phyloP scores from a whole-genome alignment of 1,140 invertebrate species.

The Macrostomum lignano region DNA sequence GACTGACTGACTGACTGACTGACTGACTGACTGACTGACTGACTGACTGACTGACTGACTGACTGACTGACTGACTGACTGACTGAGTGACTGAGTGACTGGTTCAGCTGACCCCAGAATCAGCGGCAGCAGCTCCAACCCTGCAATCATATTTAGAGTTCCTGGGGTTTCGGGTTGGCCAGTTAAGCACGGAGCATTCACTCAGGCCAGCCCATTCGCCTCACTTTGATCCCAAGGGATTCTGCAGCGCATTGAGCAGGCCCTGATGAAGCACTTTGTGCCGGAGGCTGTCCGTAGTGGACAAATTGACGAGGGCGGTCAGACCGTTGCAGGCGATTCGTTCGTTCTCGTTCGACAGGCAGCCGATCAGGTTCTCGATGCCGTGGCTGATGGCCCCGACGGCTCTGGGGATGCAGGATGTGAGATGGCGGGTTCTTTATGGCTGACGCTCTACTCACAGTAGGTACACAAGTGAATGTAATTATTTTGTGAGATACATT shows the following conservation, averaged over 20 bases:
- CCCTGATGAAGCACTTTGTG: conserved; percentile 13
- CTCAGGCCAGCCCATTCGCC: no score
- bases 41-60: no score
- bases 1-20: no score
- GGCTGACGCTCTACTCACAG: no score
- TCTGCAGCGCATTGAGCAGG: conserved; percentile 16
- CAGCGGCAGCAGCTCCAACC: neutral
- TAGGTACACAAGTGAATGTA: no score
- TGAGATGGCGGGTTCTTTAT: no score
- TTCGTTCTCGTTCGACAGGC: conserved; percentile 15
- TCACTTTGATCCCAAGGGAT: conserved; percentile 18
- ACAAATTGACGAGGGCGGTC: conserved; percentile 20
- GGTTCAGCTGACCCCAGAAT: conserved; percentile 1
- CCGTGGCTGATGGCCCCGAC: conserved; percentile 10
- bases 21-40: no score
- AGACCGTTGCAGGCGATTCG: conserved; percentile 19
- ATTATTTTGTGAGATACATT: no score
- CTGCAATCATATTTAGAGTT: neutral
- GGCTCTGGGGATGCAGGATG: neutral
- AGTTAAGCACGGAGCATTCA: neutral
- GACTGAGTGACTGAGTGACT: neutral
- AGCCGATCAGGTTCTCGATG: conserved; percentile 16
- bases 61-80: no score
- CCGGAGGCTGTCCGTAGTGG: conserved; percentile 17
- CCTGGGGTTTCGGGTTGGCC: neutral